These are phyloP conservation scores for Leptobrachium ailaonicum DNA, from an alignment of 2,113 vertebrate species.

Conservation along the genomic window DNA sequence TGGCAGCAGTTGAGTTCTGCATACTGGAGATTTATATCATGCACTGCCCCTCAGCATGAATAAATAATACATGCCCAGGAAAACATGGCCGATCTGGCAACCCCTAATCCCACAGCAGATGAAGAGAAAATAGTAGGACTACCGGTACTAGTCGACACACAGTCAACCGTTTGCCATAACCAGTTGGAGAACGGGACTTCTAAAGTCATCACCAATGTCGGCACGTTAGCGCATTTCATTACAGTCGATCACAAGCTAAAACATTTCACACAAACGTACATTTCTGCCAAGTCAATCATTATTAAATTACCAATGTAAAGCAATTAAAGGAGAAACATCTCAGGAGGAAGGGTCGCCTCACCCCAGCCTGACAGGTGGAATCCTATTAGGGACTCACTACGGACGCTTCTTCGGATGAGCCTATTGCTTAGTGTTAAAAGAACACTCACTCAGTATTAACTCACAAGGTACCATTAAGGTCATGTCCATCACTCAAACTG, in stretches of 20 bases:
- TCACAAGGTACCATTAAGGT: neutral
- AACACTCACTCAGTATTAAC: neutral
- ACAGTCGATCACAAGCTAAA: neutral
- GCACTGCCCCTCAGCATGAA: too few relatives aligned
- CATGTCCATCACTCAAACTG: neutral
- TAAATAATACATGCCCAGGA: too few relatives aligned
- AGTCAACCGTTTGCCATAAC: too few relatives aligned
- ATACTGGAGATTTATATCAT: too few relatives aligned
- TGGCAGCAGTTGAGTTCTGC: too few relatives aligned
- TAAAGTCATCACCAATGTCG: neutral
- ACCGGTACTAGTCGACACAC: too few relatives aligned
- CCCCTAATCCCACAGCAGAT: too few relatives aligned
- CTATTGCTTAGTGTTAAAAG: neutral
- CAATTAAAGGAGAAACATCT: neutral
- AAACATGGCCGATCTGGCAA: too few relatives aligned
- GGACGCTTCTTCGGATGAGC: constrained; percentile 21
- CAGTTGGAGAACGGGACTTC: too few relatives aligned
- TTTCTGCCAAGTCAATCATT: constrained; percentile 35
- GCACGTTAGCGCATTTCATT: constrained; percentile 30
- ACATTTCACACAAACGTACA: constrained; percentile 36
- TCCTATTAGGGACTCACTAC: constrained; percentile 34
- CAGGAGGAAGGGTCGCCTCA: constrained; percentile 7
- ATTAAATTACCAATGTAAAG: constrained; percentile 43
- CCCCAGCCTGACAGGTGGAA: constrained; percentile 18
- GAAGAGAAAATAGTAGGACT: too few relatives aligned